Conservation (phyloP, 2,888 invertebrate genomes). For the Xestoiulus laeticollis region DNA sequence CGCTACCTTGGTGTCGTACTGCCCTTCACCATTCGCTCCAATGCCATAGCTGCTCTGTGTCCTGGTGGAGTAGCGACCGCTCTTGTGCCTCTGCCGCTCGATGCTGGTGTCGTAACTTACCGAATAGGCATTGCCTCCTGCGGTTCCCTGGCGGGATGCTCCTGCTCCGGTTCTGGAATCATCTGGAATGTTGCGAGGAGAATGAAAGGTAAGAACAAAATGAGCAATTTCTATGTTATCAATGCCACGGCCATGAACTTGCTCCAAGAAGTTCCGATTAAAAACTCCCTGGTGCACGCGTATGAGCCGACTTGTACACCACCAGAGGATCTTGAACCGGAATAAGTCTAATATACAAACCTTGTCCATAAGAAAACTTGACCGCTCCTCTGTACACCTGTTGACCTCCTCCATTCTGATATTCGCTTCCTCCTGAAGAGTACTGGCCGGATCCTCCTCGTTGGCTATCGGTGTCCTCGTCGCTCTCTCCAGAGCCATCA, state of each 20-base stretch:
- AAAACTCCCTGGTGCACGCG: too few species aligned
- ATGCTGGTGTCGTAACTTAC: neutral
- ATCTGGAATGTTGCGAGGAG: neutral
- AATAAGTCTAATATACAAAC: neutral
- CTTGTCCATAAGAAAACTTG: neutral
- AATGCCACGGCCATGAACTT: too few species aligned
- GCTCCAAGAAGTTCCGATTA: too few species aligned
- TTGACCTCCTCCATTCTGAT: neutral
- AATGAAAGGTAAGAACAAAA: too few species aligned
- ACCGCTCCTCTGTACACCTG: neutral
- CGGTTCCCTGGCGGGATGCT: neutral
- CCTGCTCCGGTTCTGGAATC: neutral
- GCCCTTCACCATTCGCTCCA: neutral
- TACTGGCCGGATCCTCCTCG: neutral
- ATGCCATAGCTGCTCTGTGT: conserved; percentile 8
- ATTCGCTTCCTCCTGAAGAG: neutral
- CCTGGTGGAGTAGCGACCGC: neutral
- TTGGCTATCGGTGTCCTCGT: neutral
- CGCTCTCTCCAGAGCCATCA: neutral
- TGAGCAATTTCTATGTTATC: too few species aligned
- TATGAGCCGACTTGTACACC: too few species aligned
- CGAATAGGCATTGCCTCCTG: neutral
- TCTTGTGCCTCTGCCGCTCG: neutral
- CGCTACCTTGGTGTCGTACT: neutral
- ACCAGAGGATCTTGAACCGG: too few species aligned